Conservation (phyloP, 2,888 invertebrate genomes). For the Hermodice carunculata region DNA sequence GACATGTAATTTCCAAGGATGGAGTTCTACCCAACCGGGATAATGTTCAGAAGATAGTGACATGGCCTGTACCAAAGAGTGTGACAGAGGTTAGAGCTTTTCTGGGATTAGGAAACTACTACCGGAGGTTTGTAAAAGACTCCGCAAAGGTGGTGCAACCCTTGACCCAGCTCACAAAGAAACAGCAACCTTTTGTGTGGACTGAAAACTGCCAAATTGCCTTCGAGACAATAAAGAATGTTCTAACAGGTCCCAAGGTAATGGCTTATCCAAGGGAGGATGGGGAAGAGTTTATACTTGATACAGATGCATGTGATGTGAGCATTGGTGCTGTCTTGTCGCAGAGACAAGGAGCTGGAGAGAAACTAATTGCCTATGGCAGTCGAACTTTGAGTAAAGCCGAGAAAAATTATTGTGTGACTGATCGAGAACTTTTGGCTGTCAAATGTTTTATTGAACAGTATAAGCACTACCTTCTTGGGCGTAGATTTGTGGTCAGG, state of each 20-base stretch:
- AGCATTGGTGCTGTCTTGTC: conserved; percentile 31
- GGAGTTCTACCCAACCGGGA: background rate
- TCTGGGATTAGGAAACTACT: conserved; percentile 41
- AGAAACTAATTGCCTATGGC: conserved; percentile 26
- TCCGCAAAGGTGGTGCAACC: conserved; percentile 32
- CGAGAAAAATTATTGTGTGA: conserved; percentile 23
- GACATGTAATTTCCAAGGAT: conserved; percentile 8
- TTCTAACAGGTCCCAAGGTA: conserved; percentile 23
- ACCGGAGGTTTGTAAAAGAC: conserved; percentile 35
- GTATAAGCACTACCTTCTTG: too few species aligned
- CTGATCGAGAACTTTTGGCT: too few species aligned
- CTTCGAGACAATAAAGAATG: conserved; percentile 15
- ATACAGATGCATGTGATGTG: conserved; percentile 29
- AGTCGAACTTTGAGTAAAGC: conserved; percentile 21
- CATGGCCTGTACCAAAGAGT: conserved; percentile 31
- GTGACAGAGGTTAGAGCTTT: conserved; percentile 34
- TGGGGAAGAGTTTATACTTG: conserved; percentile 19
- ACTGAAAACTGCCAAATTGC: conserved; percentile 8
- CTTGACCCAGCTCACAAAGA: conserved; percentile 72
- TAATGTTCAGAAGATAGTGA: conserved; percentile 20
- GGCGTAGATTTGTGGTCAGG: too few species aligned
- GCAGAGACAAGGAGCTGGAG: conserved; percentile 23
- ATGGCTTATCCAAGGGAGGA: conserved; percentile 11
- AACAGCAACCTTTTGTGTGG: conserved; percentile 15
- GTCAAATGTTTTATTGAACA: too few species aligned